These are phyloP conservation scores for Lepidostoma basale DNA, from an alignment of 1,140 invertebrate genomes.

Conservation along the genomic window DNA sequence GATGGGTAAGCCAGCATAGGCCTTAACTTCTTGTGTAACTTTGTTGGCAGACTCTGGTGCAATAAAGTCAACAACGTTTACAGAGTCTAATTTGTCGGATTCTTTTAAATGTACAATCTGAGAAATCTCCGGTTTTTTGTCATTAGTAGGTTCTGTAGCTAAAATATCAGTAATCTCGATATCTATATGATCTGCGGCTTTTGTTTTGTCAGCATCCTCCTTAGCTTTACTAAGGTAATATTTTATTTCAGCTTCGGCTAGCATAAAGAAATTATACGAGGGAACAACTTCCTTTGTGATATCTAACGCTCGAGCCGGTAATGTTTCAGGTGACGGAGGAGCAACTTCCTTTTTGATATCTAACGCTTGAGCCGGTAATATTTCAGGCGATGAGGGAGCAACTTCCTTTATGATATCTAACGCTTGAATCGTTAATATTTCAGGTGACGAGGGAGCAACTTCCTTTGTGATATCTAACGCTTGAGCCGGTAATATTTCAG, in stretches of 20 bases:
- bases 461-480: neutral
- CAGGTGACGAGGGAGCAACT: neutral
- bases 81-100: too few relatives aligned
- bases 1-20: slow-evolving; percentile 51
- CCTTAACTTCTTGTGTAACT: too few relatives aligned
- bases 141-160: too few relatives aligned
- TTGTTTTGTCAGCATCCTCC: too few relatives aligned
- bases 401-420: neutral
- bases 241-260: neutral
- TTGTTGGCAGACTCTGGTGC: too few relatives aligned
- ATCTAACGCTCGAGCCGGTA: neutral
- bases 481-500: neutral
- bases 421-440: neutral
- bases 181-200: too few relatives aligned
- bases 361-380: neutral
- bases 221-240: neutral
- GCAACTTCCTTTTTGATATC: neutral
- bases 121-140: too few relatives aligned
- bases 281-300: neutral
- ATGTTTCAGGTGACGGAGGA: neutral
- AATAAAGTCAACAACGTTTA: too few relatives aligned
- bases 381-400: neutral
- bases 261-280: neutral
- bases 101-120: too few relatives aligned
- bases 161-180: too few relatives aligned